A percentile compares a stretch with the other conserved stretches of the same genome.
Evolutionary conservation across 1,140 invertebrate species (phyloP).

Genomic region (Drosophila nigromelanica): DNA sequence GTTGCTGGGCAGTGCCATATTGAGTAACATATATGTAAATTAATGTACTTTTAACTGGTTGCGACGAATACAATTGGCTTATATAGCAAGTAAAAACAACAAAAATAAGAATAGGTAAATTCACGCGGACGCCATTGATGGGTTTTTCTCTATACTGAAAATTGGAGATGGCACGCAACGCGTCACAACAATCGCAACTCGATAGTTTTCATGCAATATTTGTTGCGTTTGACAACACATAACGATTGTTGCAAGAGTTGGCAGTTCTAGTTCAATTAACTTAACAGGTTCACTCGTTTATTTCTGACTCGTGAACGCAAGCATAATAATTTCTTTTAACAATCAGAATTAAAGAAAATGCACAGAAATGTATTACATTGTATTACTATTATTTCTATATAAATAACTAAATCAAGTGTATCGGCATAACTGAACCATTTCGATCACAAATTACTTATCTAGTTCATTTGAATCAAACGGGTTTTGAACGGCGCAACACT

Average conservation of each 20-base stretch:
- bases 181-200: slow-evolving; percentile 40
- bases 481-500: neutral
- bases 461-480: neutral
- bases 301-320: neutral
- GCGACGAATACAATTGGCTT: slow-evolving; percentile 23
- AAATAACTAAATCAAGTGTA: too few species aligned
- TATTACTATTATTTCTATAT: too few species aligned
- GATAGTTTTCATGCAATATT: neutral
- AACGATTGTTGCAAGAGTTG: neutral
- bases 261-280: neutral
- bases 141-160: slow-evolving; percentile 67
- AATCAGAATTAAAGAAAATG: too few species aligned
- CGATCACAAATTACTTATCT: too few species aligned
- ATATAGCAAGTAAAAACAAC: slow-evolving; percentile 43
- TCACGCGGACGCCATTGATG: slow-evolving; percentile 73
- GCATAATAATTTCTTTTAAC: too few species aligned
- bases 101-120: slow-evolving; percentile 46
- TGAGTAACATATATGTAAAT: slow-evolving; percentile 66
- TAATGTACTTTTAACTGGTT: slow-evolving; percentile 19
- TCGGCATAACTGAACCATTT: neutral
- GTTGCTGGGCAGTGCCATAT: slow-evolving; percentile 89
- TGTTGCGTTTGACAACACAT: slow-evolving; percentile 12
- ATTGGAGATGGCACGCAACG: slow-evolving; percentile 39
- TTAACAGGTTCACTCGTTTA: neutral
- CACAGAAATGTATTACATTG: too few species aligned